Evolutionary conservation across 2,888 invertebrate species (phyloP), one percentile per base, ranked within the genome.

Genomic region (Dysmachus trigonus): DNA sequence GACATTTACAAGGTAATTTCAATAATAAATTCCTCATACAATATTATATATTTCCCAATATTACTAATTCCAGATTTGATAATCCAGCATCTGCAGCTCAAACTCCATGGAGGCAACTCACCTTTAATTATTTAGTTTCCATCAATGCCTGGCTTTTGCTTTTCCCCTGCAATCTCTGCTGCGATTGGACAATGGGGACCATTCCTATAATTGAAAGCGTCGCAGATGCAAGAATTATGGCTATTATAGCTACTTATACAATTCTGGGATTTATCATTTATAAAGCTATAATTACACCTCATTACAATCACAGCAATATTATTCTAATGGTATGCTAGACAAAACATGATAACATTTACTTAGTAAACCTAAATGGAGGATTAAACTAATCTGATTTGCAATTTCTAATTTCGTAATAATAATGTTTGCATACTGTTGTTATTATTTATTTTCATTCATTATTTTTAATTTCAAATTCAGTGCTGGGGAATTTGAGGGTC

Each of bases 141-240:
- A 94, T 98, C 88, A 99, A 99, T 93, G 94, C 96, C 85, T 98
- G 98, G 97, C 93, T 99, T 88, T 93, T 99, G 88, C 94, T 98
- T 85, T 95, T 97, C 90, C 99, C 99, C 1, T 96, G 96, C 89
- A 95, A 96, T 89, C 94, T 99, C 86, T 98, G 98, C 93, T 98
- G 98, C 92, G 99, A 99, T 93, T 99, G 98, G 98, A 99, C 98
- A 74, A 99, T 99, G 99, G 98, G 92, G 27, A 92, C 92, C 31
- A 90, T 99, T 86, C 97, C 98, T 0, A 92, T 99, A 85, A 93
- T 99, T 76, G 95, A 95, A 89, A 95, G 96, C 51, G 94, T 97
- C 91, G 90, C 94, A 5, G 99, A 99, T 92, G 92, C 94, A 0
- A 94, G 98, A 71, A 98, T 98, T 93, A 88, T 98, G 76, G 95